Evolutionary conservation across 2,797 vertebrate species (phyloP).

Genomic region (Danio choprae): DNA sequence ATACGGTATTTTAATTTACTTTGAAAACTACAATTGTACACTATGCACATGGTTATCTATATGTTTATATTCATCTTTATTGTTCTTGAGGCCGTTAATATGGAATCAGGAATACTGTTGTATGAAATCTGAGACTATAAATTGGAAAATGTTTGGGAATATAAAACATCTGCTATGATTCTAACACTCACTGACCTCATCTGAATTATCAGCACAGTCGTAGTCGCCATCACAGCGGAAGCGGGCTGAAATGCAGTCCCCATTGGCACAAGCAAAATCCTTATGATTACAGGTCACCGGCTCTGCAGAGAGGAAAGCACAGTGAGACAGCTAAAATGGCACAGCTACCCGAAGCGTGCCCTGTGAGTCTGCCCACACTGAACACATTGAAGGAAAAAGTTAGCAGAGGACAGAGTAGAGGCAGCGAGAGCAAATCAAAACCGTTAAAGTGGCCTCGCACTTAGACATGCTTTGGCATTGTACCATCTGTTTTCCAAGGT

Average conservation of each 20-base stretch:
- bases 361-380: not conserved
- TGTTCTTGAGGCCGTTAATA: too few relatives aligned
- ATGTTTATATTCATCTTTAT: too few relatives aligned
- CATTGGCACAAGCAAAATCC: conserved; percentile 93
- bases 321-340: conserved; percentile 23
- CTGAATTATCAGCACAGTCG: conserved; percentile 95
- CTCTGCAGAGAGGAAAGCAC: conserved; percentile 73
- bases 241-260: conserved; percentile 93
- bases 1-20: too few relatives aligned
- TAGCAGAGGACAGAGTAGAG: conserved; percentile 15
- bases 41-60: too few relatives aligned
- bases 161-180: conserved; percentile 22
- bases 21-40: too few relatives aligned
- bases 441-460: conserved; percentile 17
- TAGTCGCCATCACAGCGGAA: conserved; percentile 98
- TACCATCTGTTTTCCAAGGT: conserved; percentile 53
- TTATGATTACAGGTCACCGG: conserved; percentile 95
- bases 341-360: not conserved
- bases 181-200: conserved; percentile 84
- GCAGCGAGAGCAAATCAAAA: conserved; percentile 9
- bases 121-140: not conserved
- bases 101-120: not conserved
- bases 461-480: conserved; percentile 47
- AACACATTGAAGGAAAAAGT: conserved; percentile 13
- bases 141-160: not conserved